Percentiles rank a stretch among this genome's conserved stretches.
Evolutionary conservation across 1,140 invertebrate species (phyloP).

Genomic region (Drosophila bipectinata): DNA sequence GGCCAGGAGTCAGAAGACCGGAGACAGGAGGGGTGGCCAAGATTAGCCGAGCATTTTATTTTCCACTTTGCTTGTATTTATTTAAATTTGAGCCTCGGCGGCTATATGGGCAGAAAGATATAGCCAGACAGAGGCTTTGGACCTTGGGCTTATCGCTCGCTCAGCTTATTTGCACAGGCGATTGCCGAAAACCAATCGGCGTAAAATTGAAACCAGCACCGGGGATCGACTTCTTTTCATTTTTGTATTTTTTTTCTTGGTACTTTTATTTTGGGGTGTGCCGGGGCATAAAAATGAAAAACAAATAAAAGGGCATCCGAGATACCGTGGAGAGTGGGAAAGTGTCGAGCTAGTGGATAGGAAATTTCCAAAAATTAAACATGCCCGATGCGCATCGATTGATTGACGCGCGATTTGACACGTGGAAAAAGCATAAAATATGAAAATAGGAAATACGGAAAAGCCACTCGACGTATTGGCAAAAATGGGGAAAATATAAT

Average conservation of each 20-base stretch:
- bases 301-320: slow-evolving; percentile 71
- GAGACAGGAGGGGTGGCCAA: not conserved
- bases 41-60: slow-evolving; percentile 66
- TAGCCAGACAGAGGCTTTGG: slow-evolving; percentile 22
- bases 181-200: slow-evolving; percentile 83
- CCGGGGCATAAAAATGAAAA: slow-evolving; percentile 75
- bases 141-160: slow-evolving; percentile 73
- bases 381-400: slow-evolving; percentile 66
- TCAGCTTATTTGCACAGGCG: slow-evolving; percentile 83
- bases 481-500: not conserved
- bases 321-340: not conserved
- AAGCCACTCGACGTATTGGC: slow-evolving; percentile 27
- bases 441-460: slow-evolving; percentile 49
- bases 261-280: slow-evolving; percentile 43
- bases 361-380: slow-evolving; percentile 79
- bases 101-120: slow-evolving; percentile 34
- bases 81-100: slow-evolving; percentile 69
- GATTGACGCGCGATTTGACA: slow-evolving; percentile 82
- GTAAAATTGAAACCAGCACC: slow-evolving; percentile 83
- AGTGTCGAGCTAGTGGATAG: slow-evolving; percentile 61
- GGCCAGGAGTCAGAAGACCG: not conserved
- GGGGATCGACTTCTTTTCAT: slow-evolving; percentile 21
- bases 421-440: slow-evolving; percentile 79
- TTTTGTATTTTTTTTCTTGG: slow-evolving; percentile 1
- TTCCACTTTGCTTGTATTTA: slow-evolving; percentile 80